phyloP scores from a whole-genome alignment of 2,113 vertebrate genomes.

The Lynx canadensis region DNA sequence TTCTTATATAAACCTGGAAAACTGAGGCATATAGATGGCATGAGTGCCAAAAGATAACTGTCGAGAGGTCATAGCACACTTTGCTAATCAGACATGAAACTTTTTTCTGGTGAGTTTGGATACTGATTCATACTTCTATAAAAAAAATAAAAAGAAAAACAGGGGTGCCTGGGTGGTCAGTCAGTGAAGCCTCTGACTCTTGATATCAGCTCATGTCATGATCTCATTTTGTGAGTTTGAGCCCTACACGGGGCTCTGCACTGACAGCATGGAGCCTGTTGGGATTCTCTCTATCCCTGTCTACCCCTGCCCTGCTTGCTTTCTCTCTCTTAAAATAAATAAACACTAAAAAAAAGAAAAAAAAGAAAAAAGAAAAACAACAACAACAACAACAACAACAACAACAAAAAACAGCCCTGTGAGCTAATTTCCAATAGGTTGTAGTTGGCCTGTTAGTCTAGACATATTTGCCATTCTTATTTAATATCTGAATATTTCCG shows the following conservation, averaged over 20 bases:
- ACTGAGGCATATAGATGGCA: neutral
- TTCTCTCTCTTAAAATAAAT: too few species aligned
- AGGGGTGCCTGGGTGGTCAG: too few species aligned
- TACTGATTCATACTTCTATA: neutral
- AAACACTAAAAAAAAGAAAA: too few species aligned
- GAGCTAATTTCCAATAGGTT: neutral
- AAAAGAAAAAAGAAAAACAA: neutral
- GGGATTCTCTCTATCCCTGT: too few species aligned
- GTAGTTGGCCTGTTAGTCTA: neutral
- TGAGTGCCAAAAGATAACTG: neutral
- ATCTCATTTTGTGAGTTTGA: too few species aligned
- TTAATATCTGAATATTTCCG: neutral
- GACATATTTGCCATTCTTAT: neutral
- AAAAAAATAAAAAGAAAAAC: neutral
- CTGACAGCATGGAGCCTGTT: too few species aligned
- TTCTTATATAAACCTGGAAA: conserved; percentile 12
- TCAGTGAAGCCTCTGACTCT: too few species aligned
- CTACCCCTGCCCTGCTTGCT: too few species aligned
- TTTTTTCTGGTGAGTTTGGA: neutral
- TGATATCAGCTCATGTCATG: too few species aligned
- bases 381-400: too few species aligned
- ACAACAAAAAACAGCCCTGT: neutral
- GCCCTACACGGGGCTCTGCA: too few species aligned
- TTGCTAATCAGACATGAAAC: neutral
- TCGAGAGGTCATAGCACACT: neutral